Evolutionary conservation across 2,888 invertebrate genomes (phyloP).

Genomic region (Lasioglossum zephyrum): DNA sequence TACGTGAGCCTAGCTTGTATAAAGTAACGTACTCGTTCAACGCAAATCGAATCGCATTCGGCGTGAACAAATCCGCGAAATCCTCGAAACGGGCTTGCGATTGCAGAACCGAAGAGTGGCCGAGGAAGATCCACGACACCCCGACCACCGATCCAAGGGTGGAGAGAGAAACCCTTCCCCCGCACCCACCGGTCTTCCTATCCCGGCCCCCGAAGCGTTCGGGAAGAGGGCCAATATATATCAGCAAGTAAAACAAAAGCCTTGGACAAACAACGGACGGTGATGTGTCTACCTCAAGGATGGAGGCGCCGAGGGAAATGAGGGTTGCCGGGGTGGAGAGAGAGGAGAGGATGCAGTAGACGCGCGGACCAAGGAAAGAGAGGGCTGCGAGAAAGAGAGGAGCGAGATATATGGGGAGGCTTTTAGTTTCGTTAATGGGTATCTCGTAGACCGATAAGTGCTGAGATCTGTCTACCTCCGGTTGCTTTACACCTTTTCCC

Average conservation of each 20-base stretch:
- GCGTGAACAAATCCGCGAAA: conserved; percentile 36
- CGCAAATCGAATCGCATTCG: conserved; percentile 28
- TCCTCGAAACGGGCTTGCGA: conserved; percentile 31
- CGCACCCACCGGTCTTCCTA: conserved; percentile 26
- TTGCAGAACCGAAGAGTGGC: conserved; percentile 28
- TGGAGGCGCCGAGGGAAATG: conserved; percentile 67
- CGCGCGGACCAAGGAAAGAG: conserved; percentile 68
- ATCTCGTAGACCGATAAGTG: conserved; percentile 84
- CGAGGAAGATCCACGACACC: conserved; percentile 48
- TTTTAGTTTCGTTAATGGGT: conserved; percentile 85
- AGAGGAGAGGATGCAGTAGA: conserved; percentile 40
- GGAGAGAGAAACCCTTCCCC: conserved; percentile 28
- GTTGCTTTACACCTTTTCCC: conserved; percentile 82
- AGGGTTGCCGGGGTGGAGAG: conserved; percentile 57
- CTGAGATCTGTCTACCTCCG: conserved; percentile 83
- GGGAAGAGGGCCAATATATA: conserved; percentile 79
- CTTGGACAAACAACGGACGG: conserved; percentile 80
- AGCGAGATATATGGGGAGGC: conserved; percentile 83
- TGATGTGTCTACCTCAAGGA: conserved; percentile 83
- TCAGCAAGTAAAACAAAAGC: conserved; percentile 81
- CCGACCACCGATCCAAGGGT: conserved; percentile 26
- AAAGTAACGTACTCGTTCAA: conserved; percentile 32
- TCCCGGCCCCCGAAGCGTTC: conserved; percentile 43
- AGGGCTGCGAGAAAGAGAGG: conserved; percentile 77
- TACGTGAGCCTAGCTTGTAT: not conserved